Evolutionary conservation across 2,888 invertebrate species (phyloP).

Genomic region (Erebia aethiops): DNA sequence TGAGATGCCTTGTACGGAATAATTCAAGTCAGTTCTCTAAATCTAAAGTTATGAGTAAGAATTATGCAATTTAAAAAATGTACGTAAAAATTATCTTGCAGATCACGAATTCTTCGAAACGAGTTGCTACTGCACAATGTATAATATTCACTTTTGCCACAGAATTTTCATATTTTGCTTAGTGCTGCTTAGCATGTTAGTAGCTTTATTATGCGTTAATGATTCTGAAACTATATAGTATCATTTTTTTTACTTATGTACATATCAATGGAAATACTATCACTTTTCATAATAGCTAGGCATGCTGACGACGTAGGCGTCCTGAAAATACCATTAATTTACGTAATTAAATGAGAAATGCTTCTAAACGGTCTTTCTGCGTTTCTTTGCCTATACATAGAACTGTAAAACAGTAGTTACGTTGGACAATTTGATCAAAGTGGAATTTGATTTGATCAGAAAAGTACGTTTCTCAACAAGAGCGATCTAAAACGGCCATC

Average conservation of each 20-base stretch:
- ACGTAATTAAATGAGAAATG: no score
- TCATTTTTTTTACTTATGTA: background rate
- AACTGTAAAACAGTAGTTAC: background rate
- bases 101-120: constrained; percentile 19
- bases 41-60: background rate
- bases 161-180: constrained; percentile 1
- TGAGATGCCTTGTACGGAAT: no score
- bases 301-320: background rate
- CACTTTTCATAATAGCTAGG: background rate
- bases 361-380: no score
- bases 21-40: background rate
- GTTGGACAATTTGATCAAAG: background rate
- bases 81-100: constrained; percentile 2
- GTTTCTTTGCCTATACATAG: no score
- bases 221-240: no score
- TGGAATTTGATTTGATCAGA: background rate
- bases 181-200: background rate
- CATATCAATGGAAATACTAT: background rate
- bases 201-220: no score
- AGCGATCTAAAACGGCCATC: constrained; percentile 9
- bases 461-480: background rate
- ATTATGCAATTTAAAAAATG: background rate
- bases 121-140: constrained; percentile 19
- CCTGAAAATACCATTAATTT: no score
- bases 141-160: background rate